Base-by-base conservation (phyloP, 2,888 invertebrate genomes). In the Eupithecia inturbata region DNA sequence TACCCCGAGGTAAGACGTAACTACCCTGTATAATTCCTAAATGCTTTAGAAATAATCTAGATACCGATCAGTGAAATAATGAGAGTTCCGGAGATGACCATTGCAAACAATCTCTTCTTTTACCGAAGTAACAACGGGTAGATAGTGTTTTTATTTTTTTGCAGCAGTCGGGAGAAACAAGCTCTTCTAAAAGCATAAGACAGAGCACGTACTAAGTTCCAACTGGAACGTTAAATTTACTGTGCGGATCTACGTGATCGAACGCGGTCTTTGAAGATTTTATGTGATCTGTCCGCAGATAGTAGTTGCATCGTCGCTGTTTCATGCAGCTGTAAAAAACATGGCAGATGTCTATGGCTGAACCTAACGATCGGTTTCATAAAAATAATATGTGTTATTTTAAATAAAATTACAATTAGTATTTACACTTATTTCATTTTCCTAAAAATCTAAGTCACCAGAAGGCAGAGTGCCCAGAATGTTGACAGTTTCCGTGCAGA, bases 241-340 rank as follows among this genome's bases (percentile, higher is more conserved):
- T 39, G 14, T 33, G 39, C 36, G 39, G 36, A 66, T 22, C 26
- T 39, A 39, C 39, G 64, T 66, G 64, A 39, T 66, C 6, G 64
- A 39, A 66, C 64, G 62, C 19, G 39, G 64, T 36, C 64, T 22
- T 33, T 16, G 39, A 66, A 39, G 39, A 26, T 39, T 39, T 66
- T 66, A 39, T 66, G 39, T 66, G 36, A 36, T 36, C n/a, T 1
- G 9, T 33, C 33, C 33, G 33, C 63, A 63, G 63, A 12, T n/a
- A n/a, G n/a, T n/a, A n/a, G n/a, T n/a, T n/a, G n/a, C n/a, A n/a
- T n/a, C n/a, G n/a, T n/a, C n/a, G n/a, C n/a, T n/a, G n/a, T n/a
- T 7, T n/a, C 63, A 14, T n/a, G 12, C 22, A 53, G 22, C 53
- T 53, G 22, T 53, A 3, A 12, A 26, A 49, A n/a, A 0, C 36